Evolutionary conservation across 64 coral and sea anemone species (phyloP), one percentile per base, ranked within the genome.

Genomic region (Pachyseris speciosa): DNA sequence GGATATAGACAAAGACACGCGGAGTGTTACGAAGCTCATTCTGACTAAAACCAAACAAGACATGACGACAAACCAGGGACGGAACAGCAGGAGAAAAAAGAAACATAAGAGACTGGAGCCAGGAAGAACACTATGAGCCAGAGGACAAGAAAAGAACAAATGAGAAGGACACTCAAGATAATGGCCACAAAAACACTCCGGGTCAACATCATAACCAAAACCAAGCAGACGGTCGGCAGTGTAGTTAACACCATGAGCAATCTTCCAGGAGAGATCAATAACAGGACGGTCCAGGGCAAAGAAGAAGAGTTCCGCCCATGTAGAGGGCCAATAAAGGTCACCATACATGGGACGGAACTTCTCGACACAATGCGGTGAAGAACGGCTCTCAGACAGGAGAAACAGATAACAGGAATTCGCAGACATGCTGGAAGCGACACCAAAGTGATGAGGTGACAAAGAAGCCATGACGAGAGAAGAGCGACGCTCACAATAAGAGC

Each of bases 121-220:
- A 86, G 2, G 43, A 11, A 90, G 72, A 22, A 77, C 72, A 40
- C 37, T 29, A 3, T 79, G 42, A 42, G 87, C 59, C 8, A 90
- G 20, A 7, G 60, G 59, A 37, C 87, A 90, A 3, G 65, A 9
- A 9, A 78, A 90, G 17, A 90, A 89, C 20, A 89, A 33, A 28
- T 88, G 69, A 0, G 30, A 24, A 15, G 26, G 33, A 38, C 32
- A 74, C 38, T 89, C 86, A 3, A 20, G 12, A 5, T 10, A 13
- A 0, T 12, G 17, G 9, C 68, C 67, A 25, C 85, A 87, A 3
- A 70, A 70, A 26, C 85, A 87, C 2, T 7, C 4, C 9, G 38
- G 65, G 66, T 86, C 67, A 70, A 39, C 17, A 0, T 45, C n/a
- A 26, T 47, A 44, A 0, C 66, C 32, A 63, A 74, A 88, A 1